Evolutionary conservation across 2,888 invertebrate species (phyloP).

Genomic region (Scaeva pyrastri): DNA sequence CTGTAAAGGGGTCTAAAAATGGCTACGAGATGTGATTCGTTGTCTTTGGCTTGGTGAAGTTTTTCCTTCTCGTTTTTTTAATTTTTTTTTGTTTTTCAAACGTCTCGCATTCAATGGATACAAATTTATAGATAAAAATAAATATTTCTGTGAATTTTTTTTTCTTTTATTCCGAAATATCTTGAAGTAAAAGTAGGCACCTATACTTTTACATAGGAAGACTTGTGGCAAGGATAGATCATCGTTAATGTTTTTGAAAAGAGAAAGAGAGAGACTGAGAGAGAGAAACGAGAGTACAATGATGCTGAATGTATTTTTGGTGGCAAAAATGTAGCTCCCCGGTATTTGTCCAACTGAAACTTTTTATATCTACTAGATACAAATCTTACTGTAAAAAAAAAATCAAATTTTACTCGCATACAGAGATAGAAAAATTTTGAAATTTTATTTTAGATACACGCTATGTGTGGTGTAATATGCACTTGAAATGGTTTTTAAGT

Average conservation of each 20-base stretch:
- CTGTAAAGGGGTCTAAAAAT: conserved; percentile 78
- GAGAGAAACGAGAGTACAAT: conserved; percentile 58
- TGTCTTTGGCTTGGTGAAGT: conserved; percentile 71
- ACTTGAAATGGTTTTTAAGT: conserved; percentile 70
- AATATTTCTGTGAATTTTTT: conserved; percentile 75
- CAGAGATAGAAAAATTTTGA: conserved; percentile 41
- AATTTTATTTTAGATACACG: conserved; percentile 54
- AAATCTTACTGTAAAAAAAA: neutral
- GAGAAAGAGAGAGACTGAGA: no score
- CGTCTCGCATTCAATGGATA: conserved; percentile 77
- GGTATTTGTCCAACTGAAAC: conserved; percentile 77
- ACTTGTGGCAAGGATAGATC: conserved; percentile 57
- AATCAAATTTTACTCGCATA: conserved; percentile 37
- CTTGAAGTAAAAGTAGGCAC: no score
- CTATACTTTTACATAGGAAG: no score
- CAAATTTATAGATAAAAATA: conserved; percentile 78
- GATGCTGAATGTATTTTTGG: conserved; percentile 81
- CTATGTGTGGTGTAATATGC: conserved; percentile 63
- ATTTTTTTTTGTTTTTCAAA: conserved; percentile 40
- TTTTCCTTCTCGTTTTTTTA: conserved; percentile 61
- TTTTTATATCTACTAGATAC: neutral
- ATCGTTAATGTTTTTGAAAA: neutral
- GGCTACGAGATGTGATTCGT: conserved; percentile 77
- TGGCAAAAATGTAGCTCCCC: conserved; percentile 81
- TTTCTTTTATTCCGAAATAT: conserved; percentile 72